Percentiles rank a stretch among this genome's conserved stretches.
Conservation (phyloP, 2,888 invertebrate species). For the Stenichneumon culpator region DNA sequence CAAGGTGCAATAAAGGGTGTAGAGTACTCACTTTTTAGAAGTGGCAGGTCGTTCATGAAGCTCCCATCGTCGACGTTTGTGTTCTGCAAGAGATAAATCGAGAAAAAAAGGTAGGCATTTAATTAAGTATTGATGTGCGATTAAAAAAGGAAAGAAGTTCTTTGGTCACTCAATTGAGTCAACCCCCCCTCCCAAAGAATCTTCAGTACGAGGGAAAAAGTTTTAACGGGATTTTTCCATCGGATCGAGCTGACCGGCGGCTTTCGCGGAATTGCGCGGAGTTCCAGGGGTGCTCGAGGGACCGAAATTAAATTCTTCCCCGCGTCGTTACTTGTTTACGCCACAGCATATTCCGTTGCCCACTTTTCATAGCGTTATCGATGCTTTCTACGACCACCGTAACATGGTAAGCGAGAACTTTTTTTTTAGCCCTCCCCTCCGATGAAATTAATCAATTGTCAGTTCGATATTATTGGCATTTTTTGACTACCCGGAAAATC, state of each 20-base stretch:
- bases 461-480: constrained; percentile 67
- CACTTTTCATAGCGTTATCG: constrained; percentile 38
- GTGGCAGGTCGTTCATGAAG: constrained; percentile 95
- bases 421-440: constrained; percentile 42
- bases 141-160: not conserved
- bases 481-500: constrained; percentile 9
- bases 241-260: not conserved
- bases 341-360: constrained; percentile 16
- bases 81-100: constrained; percentile 87
- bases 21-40: constrained; percentile 89
- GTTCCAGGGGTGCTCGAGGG: constrained; percentile 15
- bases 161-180: not conserved
- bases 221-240: not conserved
- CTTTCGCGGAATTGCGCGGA: constrained; percentile 43
- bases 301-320: constrained; percentile 71
- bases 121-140: constrained; percentile 15
- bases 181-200: not conserved
- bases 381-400: constrained; percentile 22
- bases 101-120: constrained; percentile 44
- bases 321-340: constrained; percentile 59
- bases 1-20: not conserved
- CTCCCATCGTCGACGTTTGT: constrained; percentile 95
- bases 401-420: constrained; percentile 24
- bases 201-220: constrained; percentile 4
- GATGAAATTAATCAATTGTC: constrained; percentile 32